phyloP scores from a whole-genome alignment of 2,888 invertebrate genomes.

The Chrysodeixis includens region DNA sequence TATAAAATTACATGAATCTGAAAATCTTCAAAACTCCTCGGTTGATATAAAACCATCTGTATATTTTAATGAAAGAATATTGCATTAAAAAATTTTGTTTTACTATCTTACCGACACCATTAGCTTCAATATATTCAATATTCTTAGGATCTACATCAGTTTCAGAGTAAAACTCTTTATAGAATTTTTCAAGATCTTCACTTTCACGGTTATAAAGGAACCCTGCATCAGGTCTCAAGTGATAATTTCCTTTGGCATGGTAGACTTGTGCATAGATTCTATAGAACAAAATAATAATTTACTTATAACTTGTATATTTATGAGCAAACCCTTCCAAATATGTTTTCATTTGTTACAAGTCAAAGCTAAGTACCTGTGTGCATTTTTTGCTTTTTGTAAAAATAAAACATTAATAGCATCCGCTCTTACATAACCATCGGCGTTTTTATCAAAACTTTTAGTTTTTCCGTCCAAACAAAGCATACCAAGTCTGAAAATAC shows the following conservation, averaged over 20 bases:
- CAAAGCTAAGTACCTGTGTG: slow-evolving; percentile 82
- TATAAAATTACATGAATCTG: no score
- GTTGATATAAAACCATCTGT: no score
- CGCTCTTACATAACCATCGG: slow-evolving; percentile 93
- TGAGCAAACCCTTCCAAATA: not conserved
- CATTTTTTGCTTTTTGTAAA: slow-evolving; percentile 91
- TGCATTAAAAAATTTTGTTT: not conserved
- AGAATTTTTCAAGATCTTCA: slow-evolving; percentile 81
- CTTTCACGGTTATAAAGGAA: slow-evolving; percentile 65
- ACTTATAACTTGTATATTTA: no score
- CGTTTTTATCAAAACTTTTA: slow-evolving; percentile 95
- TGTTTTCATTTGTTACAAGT: no score
- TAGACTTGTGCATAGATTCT: slow-evolving; percentile 76
- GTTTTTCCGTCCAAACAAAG: slow-evolving; percentile 92
- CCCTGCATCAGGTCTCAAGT: slow-evolving; percentile 51
- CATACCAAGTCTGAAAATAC: slow-evolving; percentile 57
- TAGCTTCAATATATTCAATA: slow-evolving; percentile 94
- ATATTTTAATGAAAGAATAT: no score
- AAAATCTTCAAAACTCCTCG: no score
- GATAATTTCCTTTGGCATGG: slow-evolving; percentile 65
- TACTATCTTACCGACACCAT: slow-evolving; percentile 91
- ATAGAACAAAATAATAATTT: slow-evolving; percentile 9
- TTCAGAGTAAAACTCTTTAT: slow-evolving; percentile 89
- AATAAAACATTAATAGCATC: slow-evolving; percentile 92
- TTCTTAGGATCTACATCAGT: slow-evolving; percentile 90